A percentile compares a stretch with the other conserved stretches of the same genome.
Conservation (phyloP, 2,888 invertebrate genomes). For the Cosmia pyralina region DNA sequence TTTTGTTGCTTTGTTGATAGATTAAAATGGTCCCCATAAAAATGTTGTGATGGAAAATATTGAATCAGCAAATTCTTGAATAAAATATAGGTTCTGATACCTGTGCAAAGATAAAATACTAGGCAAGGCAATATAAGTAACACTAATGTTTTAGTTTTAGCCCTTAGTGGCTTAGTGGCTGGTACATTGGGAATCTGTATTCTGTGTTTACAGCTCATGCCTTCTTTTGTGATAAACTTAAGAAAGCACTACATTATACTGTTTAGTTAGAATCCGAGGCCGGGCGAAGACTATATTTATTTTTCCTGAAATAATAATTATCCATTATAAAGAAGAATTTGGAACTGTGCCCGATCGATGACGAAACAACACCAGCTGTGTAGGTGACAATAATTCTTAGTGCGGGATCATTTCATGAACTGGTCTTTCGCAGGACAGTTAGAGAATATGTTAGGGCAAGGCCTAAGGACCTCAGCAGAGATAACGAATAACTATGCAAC, state of each 20-base stretch:
- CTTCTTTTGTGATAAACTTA: not conserved
- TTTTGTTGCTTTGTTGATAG: constrained; percentile 2
- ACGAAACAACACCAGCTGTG: constrained; percentile 2
- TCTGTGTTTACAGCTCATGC: not conserved
- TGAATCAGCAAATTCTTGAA: not conserved
- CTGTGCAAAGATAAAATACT: not conserved
- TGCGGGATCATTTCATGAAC: not conserved
- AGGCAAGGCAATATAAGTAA: not conserved
- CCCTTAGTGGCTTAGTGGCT: not conserved
- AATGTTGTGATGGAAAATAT: not conserved
- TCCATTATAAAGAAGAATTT: constrained; percentile 31
- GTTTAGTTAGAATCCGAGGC: constrained; percentile 23
- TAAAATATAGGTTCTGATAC: not conserved
- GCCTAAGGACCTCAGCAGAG: not conserved
- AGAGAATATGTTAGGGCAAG: not conserved
- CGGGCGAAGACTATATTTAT: constrained; percentile 26
- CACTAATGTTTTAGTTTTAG: not conserved
- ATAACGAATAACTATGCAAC: too few relatives aligned
- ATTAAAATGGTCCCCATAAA: not conserved
- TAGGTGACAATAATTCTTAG: not conserved
- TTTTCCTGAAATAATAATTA: constrained; percentile 34
- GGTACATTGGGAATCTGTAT: not conserved
- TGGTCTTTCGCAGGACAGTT: not conserved
- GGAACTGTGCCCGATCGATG: constrained; percentile 45
- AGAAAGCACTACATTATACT: not conserved